A percentile compares a stretch with the other conserved stretches of the same genome.
Evolutionary conservation across 2,113 vertebrate genomes (phyloP).

Genomic region (Muscicapa adusta): DNA sequence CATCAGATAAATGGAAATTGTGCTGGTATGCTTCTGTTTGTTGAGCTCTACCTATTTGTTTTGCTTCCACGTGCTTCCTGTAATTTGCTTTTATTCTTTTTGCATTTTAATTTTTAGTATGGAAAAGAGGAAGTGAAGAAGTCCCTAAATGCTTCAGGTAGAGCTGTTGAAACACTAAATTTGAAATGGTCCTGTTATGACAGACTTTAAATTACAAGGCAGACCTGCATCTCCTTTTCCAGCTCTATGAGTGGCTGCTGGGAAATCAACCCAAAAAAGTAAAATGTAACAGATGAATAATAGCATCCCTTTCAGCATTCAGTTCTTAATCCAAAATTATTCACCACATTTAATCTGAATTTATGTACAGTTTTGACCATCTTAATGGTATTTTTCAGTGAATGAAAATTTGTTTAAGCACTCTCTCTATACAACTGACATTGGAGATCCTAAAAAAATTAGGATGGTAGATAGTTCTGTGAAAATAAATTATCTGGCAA

Average conservation of each 20-base stretch:
- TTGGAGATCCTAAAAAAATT: neutral
- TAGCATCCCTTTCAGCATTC: neutral
- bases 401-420: neutral
- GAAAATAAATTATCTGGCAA: constrained; percentile 20
- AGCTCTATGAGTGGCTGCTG: neutral
- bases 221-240: neutral
- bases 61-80: accelerated
- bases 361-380: neutral
- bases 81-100: neutral
- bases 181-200: neutral
- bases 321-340: neutral
- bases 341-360: neutral
- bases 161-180: neutral
- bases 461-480: neutral
- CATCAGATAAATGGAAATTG: neutral
- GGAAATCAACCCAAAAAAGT: neutral
- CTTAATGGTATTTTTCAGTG: neutral
- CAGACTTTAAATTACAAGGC: neutral
- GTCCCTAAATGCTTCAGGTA: neutral
- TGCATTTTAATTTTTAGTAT: neutral
- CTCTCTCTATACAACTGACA: neutral
- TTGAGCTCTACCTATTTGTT: neutral
- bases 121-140: neutral
- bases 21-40: neutral
- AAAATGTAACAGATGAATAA: neutral